Conservation (phyloP, 2,888 invertebrate species). For the Lampropteryx suffumata region DNA sequence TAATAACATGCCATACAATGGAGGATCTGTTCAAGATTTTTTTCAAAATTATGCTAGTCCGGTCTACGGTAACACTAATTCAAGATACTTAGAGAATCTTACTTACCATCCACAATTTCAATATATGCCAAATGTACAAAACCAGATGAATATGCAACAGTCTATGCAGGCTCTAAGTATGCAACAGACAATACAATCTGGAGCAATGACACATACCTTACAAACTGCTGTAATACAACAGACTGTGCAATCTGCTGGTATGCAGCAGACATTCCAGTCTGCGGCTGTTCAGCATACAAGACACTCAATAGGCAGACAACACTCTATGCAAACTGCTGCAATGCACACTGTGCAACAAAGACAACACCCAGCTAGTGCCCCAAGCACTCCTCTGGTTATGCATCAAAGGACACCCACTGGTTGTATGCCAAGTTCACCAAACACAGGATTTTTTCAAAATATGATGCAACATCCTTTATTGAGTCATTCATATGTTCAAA, state of each 20-base stretch:
- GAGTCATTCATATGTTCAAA: conserved; percentile 43
- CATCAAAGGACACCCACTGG: conserved; percentile 32
- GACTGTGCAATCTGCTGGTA: conserved; percentile 5
- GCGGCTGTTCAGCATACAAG: conserved; percentile 14
- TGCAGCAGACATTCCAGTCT: conserved; percentile 11
- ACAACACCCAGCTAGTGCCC: conserved; percentile 45
- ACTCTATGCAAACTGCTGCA: conserved; percentile 15
- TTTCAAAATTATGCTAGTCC: conserved; percentile 57
- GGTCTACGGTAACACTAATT: conserved; percentile 56
- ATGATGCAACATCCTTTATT: conserved; percentile 71
- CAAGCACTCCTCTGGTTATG: conserved; percentile 45
- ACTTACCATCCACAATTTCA: conserved; percentile 67
- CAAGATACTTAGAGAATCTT: conserved; percentile 68
- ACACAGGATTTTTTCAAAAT: conserved; percentile 53
- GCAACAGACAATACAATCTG: conserved; percentile 22
- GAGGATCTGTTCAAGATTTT: conserved; percentile 54
- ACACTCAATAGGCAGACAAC: conserved; percentile 13
- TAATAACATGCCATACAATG: conserved; percentile 28
- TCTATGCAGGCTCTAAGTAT: conserved; percentile 10
- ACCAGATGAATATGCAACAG: conserved; percentile 35
- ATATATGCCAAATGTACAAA: conserved; percentile 45
- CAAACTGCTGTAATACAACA: conserved; percentile 15
- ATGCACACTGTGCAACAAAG: conserved; percentile 33
- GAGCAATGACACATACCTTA: conserved; percentile 14
- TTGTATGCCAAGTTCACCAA: conserved; percentile 42